Percentiles rank a stretch among this genome's conserved stretches.
phyloP scores from a whole-genome alignment of 2,113 vertebrate species.

The Cacatua alba region DNA sequence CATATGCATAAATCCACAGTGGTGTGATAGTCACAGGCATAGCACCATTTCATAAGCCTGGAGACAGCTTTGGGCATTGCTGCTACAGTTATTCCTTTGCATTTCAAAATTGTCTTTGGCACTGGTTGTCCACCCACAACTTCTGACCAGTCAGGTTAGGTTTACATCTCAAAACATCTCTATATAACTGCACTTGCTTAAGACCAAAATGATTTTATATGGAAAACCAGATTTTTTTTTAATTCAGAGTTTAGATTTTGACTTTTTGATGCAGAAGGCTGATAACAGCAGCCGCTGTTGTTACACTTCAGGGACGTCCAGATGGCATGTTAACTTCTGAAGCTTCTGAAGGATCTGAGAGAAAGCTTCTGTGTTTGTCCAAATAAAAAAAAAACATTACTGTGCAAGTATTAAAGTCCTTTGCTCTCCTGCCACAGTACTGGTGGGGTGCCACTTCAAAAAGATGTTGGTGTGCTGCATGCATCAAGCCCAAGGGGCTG shows the following conservation, averaged over 20 bases:
- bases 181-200: not conserved
- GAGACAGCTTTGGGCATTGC: not conserved
- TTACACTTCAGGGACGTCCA: constrained; percentile 24
- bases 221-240: not conserved
- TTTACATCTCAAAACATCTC: not conserved
- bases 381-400: not conserved
- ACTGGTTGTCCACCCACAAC: not conserved
- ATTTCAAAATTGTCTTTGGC: not conserved
- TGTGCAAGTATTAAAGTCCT: not conserved
- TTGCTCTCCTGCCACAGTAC: not conserved
- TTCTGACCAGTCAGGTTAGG: not conserved
- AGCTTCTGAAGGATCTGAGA: not conserved
- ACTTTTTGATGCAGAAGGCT: not conserved
- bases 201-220: not conserved
- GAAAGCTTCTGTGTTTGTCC: not conserved
- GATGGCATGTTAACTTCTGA: not conserved
- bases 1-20: not conserved
- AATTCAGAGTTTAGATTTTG: not conserved
- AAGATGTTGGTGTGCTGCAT: not conserved
- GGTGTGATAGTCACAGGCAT: not conserved
- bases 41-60: not conserved
- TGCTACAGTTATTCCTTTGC: not conserved
- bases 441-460: not conserved
- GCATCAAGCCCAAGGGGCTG: not conserved
- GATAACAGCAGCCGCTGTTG: not conserved